A percentile compares a stretch with the other conserved stretches of the same genome.
These are phyloP conservation scores for Thamnaconus septentrionalis DNA, from an alignment of 2,113 vertebrate species.

Conservation along the genomic window DNA sequence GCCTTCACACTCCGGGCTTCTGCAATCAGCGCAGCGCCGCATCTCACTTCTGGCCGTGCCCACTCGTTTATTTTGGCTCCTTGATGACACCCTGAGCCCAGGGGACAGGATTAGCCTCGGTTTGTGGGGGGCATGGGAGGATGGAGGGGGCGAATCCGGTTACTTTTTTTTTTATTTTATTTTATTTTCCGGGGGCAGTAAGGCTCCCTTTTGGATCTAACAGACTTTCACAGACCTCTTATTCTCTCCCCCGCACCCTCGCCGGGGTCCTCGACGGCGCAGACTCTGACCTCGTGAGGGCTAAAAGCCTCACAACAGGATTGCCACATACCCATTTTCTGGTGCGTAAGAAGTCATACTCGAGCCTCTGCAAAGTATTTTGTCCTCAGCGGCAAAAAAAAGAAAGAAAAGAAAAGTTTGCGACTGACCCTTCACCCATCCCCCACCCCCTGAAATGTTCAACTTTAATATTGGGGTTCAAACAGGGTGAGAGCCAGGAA, in stretches of 20 bases:
- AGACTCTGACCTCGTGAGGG: slow-evolving; percentile 20
- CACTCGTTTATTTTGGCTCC: slow-evolving; percentile 46
- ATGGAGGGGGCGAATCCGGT: slow-evolving; percentile 47
- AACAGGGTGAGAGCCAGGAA: no score
- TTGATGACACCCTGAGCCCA: slow-evolving; percentile 41
- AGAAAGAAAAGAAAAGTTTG: no score
- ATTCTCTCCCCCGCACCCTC: not conserved
- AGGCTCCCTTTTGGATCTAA: slow-evolving; percentile 20
- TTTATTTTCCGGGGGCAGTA: slow-evolving; percentile 18
- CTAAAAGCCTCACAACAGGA: slow-evolving; percentile 13
- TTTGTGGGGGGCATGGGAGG: no score
- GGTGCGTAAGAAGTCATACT: no score
- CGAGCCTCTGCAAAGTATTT: no score
- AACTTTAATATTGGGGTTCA: no score
- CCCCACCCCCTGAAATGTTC: no score
- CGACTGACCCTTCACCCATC: no score
- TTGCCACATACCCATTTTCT: not conserved
- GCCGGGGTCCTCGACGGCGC: not conserved
- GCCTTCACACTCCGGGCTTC: not conserved
- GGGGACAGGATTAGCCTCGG: slow-evolving; percentile 31
- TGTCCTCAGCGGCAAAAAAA: no score
- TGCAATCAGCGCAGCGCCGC: slow-evolving; percentile 27
- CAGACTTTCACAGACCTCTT: slow-evolving; percentile 11
- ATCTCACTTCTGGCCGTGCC: slow-evolving; percentile 30
- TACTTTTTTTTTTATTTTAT: slow-evolving; percentile 8